Conservation (phyloP, 2,888 invertebrate species). For the Eumacrocentrus americanus region DNA sequence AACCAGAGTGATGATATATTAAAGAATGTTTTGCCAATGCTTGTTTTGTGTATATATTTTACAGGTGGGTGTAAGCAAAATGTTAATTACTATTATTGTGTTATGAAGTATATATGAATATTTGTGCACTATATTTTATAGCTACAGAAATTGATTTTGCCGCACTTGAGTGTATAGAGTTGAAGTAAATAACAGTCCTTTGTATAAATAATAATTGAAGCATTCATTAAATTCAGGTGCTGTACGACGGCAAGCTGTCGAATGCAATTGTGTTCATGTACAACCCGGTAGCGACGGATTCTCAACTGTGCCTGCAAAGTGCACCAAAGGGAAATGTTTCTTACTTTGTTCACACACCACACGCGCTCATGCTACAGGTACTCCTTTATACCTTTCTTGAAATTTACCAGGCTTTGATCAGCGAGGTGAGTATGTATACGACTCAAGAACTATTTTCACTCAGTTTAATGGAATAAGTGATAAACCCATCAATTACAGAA, state of each 20-base stretch:
- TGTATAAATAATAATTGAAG: background rate
- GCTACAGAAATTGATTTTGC: background rate
- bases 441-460: too few relatives aligned
- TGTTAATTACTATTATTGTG: background rate
- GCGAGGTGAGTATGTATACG: too few relatives aligned
- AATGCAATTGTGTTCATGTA: slow-evolving; percentile 99
- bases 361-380: slow-evolving; percentile 98
- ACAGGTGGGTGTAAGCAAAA: slow-evolving; percentile 8
- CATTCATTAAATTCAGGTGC: slow-evolving; percentile 70
- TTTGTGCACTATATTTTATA: background rate
- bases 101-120: background rate
- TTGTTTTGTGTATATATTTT: slow-evolving; percentile 14
- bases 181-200: background rate
- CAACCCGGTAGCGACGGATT: slow-evolving; percentile 99
- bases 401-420: too few relatives aligned
- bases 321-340: slow-evolving; percentile 97
- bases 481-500: too few relatives aligned
- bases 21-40: slow-evolving; percentile 17
- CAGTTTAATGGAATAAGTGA: too few relatives aligned
- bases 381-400: slow-evolving; percentile 46
- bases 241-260: slow-evolving; percentile 98
- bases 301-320: slow-evolving; percentile 97
- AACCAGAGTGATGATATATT: background rate
- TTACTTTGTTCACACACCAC: slow-evolving; percentile 99
- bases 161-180: background rate